Conservation (phyloP, 2,113 vertebrate species). For the Mola mola region DNA sequence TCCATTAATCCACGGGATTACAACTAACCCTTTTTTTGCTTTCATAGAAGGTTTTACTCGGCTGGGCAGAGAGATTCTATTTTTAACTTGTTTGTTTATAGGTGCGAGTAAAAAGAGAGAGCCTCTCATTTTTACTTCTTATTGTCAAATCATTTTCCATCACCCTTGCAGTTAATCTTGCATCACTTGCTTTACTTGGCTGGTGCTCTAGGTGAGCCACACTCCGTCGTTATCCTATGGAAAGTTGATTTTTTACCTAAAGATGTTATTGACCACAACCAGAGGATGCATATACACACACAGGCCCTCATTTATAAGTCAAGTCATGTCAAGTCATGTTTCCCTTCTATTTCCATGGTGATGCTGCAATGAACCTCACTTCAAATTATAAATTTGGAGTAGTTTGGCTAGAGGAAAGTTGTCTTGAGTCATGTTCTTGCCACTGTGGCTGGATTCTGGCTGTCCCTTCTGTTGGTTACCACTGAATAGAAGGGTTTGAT, state of each 20-base stretch:
- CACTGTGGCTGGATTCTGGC: slow-evolving; percentile 19
- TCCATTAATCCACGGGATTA: slow-evolving; percentile 78
- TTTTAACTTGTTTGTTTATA: slow-evolving; percentile 66
- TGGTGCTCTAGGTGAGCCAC: background rate
- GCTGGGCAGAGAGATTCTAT: slow-evolving; percentile 52
- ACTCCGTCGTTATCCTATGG: no score
- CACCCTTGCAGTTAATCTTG: background rate
- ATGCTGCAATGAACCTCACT: no score
- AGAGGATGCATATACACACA: no score
- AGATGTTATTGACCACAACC: no score
- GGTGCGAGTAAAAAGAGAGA: slow-evolving; percentile 19
- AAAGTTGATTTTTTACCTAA: no score
- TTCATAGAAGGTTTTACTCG: slow-evolving; percentile 72
- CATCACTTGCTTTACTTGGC: background rate
- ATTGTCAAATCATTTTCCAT: slow-evolving; percentile 17
- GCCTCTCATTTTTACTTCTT: slow-evolving; percentile 11
- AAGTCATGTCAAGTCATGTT: no score
- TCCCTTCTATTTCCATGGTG: no score
- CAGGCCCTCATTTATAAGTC: no score
- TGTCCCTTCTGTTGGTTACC: slow-evolving; percentile 28
- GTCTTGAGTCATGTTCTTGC: no score
- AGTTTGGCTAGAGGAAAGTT: no score
- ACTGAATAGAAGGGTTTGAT: slow-evolving; percentile 16
- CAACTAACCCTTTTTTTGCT: slow-evolving; percentile 74
- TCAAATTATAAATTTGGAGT: no score